A percentile compares a stretch with the other conserved stretches of the same genome.
These are phyloP conservation scores for Rhadinocentrus ornatus DNA, from an alignment of 2,797 vertebrate species.

Conservation along the genomic window DNA sequence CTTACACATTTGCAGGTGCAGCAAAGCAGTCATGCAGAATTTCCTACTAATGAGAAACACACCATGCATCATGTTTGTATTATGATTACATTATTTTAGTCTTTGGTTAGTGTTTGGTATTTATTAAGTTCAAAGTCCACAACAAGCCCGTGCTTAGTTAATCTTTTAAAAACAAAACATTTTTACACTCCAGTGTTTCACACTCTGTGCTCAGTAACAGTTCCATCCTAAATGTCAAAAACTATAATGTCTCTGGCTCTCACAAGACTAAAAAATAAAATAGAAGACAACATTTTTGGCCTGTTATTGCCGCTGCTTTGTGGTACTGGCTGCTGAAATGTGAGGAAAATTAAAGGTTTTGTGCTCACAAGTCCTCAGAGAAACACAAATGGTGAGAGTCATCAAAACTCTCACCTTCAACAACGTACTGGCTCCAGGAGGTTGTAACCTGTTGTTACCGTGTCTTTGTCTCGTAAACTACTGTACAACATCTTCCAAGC, in stretches of 20 bases:
- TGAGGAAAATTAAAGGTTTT: not conserved
- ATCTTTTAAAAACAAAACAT: not conserved
- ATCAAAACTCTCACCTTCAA: not conserved
- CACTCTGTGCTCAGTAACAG: not conserved
- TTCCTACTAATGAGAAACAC: not conserved
- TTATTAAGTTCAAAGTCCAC: conserved; percentile 5
- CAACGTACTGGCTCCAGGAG: not conserved
- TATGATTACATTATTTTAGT: not conserved
- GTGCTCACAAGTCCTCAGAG: not conserved
- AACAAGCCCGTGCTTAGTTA: not conserved
- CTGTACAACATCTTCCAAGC: not conserved
- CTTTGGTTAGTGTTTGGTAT: not conserved
- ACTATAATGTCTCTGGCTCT: not conserved
- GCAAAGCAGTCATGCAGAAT: not conserved
- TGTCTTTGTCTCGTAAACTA: not conserved
- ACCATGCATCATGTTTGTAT: not conserved
- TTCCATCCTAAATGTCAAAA: not conserved
- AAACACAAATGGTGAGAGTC: conserved; percentile 21
- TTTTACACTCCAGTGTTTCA: not conserved
- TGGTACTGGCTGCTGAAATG: conserved; percentile 2
- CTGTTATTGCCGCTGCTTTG: not conserved
- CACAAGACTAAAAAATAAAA: not conserved
- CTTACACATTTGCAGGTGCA: conserved; percentile 31
- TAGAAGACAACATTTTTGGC: not conserved
- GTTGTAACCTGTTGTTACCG: not conserved